A percentile compares a stretch with the other conserved stretches of the same genome.
phyloP scores from a whole-genome alignment of 2,797 vertebrate genomes.

The Myoxocephalus aenaeus region DNA sequence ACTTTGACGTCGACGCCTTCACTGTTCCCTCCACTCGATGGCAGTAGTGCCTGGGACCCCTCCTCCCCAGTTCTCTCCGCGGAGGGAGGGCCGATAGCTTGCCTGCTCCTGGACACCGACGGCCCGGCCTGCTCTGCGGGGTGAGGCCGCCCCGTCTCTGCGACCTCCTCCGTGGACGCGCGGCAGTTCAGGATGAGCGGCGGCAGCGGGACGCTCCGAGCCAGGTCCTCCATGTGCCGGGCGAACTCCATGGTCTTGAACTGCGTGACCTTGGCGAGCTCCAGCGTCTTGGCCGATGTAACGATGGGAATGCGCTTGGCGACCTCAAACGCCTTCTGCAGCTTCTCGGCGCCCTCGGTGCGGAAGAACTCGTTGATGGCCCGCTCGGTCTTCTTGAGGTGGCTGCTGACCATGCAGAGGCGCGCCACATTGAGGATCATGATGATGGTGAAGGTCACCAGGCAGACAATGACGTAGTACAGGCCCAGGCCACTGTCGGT shows the following conservation, averaged over 20 bases:
- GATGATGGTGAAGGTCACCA: conserved; percentile 91
- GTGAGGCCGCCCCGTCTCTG: conserved; percentile 57
- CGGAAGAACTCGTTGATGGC: conserved; percentile 98
- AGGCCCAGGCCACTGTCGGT: conserved; percentile 90
- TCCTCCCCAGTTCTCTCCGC: conserved; percentile 29
- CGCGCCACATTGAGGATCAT: conserved; percentile 91
- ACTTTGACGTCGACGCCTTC: background rate
- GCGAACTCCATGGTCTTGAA: conserved; percentile 96
- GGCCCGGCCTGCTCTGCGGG: conserved; percentile 65
- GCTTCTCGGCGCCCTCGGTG: conserved; percentile 93
- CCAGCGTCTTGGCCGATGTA: conserved; percentile 92
- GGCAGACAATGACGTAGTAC: conserved; percentile 93
- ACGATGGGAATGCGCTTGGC: conserved; percentile 96
- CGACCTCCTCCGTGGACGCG: conserved; percentile 79
- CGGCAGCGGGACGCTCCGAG: conserved; percentile 92
- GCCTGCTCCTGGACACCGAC: conserved; percentile 54
- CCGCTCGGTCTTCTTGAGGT: conserved; percentile 93
- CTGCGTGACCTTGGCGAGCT: conserved; percentile 96
- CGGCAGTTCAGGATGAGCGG: conserved; percentile 93
- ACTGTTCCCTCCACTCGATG: background rate
- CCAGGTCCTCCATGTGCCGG: conserved; percentile 95
- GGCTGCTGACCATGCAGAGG: conserved; percentile 94
- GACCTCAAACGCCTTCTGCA: conserved; percentile 96
- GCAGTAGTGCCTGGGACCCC: conserved; percentile 28
- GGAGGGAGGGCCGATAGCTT: conserved; percentile 58